Base-by-base conservation (phyloP, 2,888 invertebrate genomes). In the Hydriomena furcata region DNA sequence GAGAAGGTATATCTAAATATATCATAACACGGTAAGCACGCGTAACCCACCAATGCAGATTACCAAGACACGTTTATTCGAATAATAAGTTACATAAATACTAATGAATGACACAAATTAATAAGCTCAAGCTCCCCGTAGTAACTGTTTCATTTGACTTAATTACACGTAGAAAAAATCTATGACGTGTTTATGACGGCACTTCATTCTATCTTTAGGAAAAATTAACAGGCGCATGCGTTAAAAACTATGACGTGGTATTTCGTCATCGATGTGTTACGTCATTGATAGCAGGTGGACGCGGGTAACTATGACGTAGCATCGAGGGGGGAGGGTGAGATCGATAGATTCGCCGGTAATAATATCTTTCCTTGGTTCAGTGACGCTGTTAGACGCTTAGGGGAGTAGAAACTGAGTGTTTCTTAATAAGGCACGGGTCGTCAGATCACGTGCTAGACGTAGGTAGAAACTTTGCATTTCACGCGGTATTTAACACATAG, bases 371-470 rank as follows among this genome's bases (percentile, higher is more conserved):
- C 68, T 58, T 70, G 69, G 79, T 74, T 79, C 78, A 79, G 75
- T 83, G 84, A 80, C 79, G 85, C 75, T 72, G 70, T 67, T 65
- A 75, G 78, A 75, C 68, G 69, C 60, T 40, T 63, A 74, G 61
- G 61, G 67, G 71, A 75, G 70, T 64, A 73, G 71, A 76, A 71
- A 68, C 68, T 48, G 54, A 67, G 56, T 65, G 73, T 75, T 79
- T 80, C 76, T 77, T 60, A 73, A 75, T 67, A 76, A 71, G 58
- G 44, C 65, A 87, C 82, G 84, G 84, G 78, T 87, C 84, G 82
- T 45, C 69, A 72, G 72, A 67, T 84, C 84, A 82, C 79, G 79
- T 82, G 84, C 65, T 63, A 58, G 40, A 32, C 51, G 58, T 41
- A 28, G 35, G 40, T 17, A 35, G 17, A 11, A 23, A 58, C 64